These are phyloP conservation scores for Drosophila falleni DNA, from an alignment of 2,888 invertebrate species.

Conservation along the genomic window DNA sequence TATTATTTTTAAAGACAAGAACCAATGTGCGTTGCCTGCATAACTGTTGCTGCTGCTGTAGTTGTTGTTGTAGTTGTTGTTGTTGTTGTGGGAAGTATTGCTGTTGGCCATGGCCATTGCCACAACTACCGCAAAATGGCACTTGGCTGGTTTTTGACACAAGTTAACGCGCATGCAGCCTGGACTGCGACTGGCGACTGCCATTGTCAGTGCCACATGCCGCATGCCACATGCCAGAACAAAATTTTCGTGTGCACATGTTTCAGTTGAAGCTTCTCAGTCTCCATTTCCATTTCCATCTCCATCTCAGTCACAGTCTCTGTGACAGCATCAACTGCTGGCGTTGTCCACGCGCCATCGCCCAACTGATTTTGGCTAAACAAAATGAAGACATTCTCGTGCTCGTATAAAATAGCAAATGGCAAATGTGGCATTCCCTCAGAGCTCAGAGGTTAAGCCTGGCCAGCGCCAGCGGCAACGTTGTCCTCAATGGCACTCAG, in stretches of 20 bases:
- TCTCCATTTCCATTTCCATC: not conserved
- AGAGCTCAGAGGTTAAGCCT: constrained; percentile 31
- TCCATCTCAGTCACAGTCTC: constrained; percentile 8
- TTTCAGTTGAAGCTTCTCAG: constrained; percentile 24
- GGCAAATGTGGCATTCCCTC: constrained; percentile 39
- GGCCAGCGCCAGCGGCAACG: constrained; percentile 45
- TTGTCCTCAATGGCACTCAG: constrained; percentile 51
- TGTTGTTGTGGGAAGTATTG: constrained; percentile 14
- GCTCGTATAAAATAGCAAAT: constrained; percentile 38
- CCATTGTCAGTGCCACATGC: constrained; percentile 55
- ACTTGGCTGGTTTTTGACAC: constrained; percentile 75
- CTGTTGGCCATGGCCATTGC: constrained; percentile 59
- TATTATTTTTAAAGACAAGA: not conserved
- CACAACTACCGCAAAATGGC: constrained; percentile 75
- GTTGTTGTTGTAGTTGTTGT: not conserved
- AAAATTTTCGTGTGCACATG: constrained; percentile 55
- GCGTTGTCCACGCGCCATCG: constrained; percentile 57
- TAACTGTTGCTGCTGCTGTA: constrained; percentile 56
- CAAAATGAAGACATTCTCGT: constrained; percentile 65
- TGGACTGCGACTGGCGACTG: constrained; percentile 27
- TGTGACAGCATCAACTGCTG: constrained; percentile 25
- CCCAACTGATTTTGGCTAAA: constrained; percentile 68
- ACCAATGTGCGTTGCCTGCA: constrained; percentile 36
- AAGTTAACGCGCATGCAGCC: constrained; percentile 55
- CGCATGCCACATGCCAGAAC: constrained; percentile 54